A percentile compares a stretch with the other conserved stretches of the same genome.
Conservation (phyloP, 2,113 vertebrate species). For the Psilopogon haemacephalus region DNA sequence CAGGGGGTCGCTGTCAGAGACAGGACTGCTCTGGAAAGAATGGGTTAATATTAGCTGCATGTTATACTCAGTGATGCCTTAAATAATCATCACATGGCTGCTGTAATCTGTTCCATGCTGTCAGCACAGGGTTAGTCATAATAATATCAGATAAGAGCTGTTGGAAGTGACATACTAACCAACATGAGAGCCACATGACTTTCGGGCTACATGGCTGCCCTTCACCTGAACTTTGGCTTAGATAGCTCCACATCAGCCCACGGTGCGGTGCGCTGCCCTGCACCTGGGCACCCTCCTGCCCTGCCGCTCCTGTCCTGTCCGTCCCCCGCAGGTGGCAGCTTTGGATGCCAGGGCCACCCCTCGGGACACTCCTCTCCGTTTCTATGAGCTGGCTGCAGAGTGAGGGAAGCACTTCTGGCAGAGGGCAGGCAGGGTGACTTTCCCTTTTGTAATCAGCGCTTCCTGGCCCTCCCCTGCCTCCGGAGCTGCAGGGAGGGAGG, state of each 20-base stretch:
- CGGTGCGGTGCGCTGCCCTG: conserved; percentile 25
- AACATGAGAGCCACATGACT: conserved; percentile 92
- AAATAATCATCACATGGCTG: conserved; percentile 91
- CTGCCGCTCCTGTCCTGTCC: rapidly evolving
- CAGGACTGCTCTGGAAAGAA: conserved; percentile 46
- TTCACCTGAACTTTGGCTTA: conserved; percentile 97
- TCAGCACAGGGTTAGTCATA: conserved; percentile 94
- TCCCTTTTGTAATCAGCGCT: neutral
- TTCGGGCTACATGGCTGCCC: conserved; percentile 86
- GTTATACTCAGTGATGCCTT: conserved; percentile 75
- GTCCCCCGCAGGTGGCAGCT: neutral
- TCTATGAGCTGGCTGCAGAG: neutral
- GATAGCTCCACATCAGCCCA: conserved; percentile 59
- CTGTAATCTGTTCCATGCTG: conserved; percentile 92
- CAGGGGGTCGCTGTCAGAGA: neutral
- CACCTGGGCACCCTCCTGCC: neutral
- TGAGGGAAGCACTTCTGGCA: neutral
- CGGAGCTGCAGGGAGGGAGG: conserved; percentile 24
- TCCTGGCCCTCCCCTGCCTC: conserved; percentile 42
- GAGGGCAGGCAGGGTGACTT: neutral
- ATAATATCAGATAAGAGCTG: conserved; percentile 93
- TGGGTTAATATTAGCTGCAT: conserved; percentile 76
- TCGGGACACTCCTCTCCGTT: neutral
- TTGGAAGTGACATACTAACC: conserved; percentile 84
- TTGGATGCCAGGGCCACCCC: neutral